Evolutionary conservation across 2,113 vertebrate genomes (phyloP).

Genomic region (Dipodomys stephensi): DNA sequence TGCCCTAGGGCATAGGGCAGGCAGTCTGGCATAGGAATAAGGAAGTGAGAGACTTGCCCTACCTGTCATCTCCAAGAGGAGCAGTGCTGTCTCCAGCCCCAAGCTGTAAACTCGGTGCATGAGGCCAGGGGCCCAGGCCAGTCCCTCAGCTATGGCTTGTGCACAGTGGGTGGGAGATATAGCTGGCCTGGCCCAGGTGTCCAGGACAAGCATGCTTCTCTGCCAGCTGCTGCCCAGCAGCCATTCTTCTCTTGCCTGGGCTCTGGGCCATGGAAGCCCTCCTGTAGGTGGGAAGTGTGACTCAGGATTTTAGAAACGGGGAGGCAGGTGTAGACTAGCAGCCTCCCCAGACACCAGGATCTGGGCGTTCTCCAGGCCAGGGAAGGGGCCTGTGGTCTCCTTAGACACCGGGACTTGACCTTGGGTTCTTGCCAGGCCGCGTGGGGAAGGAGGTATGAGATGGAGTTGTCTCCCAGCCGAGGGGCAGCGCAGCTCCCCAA

Average conservation of each 20-base stretch:
- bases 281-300: background rate
- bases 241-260: background rate
- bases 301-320: background rate
- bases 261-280: background rate
- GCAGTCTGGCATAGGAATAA: background rate
- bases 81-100: background rate
- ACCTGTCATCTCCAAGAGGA: background rate
- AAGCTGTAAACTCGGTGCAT: background rate
- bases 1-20: background rate
- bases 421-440: background rate
- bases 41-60: background rate
- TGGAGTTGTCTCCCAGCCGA: background rate
- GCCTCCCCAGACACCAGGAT: background rate
- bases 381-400: background rate
- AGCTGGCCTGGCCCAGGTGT: background rate
- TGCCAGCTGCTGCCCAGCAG: background rate
- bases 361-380: fast-evolving
- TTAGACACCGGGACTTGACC: background rate
- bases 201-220: background rate
- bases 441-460: background rate
- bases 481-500: background rate
- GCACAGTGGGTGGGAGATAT: background rate
- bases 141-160: background rate
- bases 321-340: background rate
- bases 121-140: background rate